Base-by-base conservation (phyloP, 2,888 invertebrate genomes). In the Drosophila cyrtoloma region DNA sequence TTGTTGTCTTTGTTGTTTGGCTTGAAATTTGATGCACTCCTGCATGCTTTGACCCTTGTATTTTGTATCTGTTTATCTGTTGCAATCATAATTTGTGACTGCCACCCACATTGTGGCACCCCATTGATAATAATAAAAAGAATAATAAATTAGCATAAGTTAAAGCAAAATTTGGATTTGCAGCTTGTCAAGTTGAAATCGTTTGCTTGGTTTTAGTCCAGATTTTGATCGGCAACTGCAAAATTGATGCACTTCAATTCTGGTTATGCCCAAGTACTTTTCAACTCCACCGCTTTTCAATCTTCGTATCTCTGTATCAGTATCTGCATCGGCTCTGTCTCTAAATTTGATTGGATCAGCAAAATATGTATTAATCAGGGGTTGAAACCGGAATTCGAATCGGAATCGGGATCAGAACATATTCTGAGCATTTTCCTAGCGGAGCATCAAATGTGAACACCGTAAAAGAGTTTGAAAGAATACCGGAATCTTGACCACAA, bases 291-390 rank as follows among this genome's bases (percentile, higher is more conserved):
- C 14, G 14, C 2, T 22, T 47, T 9, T 7, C 7, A 26, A 7
- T 14, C 47, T 14, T 22, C 4, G 7, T n/a, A n/a, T 42, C n/a
- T n/a, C 12, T n/a, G 5, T n/a, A 10, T 5, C 42, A 5, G n/a
- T n/a, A 42, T 5, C 42, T 42, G 42, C n/a, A n/a, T n/a, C n/a
- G 19, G 19, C 39, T 39, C 53, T 33, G 33, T 22, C n/a, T 53
- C 19, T n/a, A 19, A 19, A 9, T n/a, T 30, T 6, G 28, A 19
- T 51, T 35, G 22, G 26, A 35, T 58, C 70, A 78, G 72, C 66
- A 52, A 42, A 42, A 5, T 42, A 5, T 42, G 42, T 10, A 5
- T 42, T 42, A 42, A 42, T n/a, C 44, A 14, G 42, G 10, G 2
- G 1, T 2, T n/a, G n/a, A 42, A 42, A 10, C 10, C 14, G 14